Conservation (phyloP, 2,113 vertebrate species). For the Tetraodon nigroviridis region DNA sequence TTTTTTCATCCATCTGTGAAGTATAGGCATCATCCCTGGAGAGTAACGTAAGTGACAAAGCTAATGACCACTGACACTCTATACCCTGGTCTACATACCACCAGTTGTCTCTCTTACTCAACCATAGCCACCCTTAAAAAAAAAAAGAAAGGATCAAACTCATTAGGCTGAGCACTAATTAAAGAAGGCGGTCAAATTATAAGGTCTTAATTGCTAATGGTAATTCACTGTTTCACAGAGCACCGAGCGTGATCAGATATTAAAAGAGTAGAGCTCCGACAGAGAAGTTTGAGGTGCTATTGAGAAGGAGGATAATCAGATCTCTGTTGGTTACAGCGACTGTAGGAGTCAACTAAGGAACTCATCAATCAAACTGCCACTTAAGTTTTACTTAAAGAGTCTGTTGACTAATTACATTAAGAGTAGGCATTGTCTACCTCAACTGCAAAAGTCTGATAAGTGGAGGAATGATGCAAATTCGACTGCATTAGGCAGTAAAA, state of each 20-base stretch:
- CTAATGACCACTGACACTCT: conserved; percentile 13
- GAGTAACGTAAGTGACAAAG: background rate
- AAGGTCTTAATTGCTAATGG: conserved; percentile 35
- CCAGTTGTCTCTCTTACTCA: background rate
- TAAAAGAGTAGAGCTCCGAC: conserved; percentile 10
- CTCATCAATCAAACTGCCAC: conserved; percentile 37
- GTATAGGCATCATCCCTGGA: too few species aligned
- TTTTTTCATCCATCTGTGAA: too few species aligned
- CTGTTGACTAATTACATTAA: conserved; percentile 44
- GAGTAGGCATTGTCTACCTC: conserved; percentile 27
- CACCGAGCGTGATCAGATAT: conserved; percentile 17
- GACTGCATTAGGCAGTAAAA: background rate
- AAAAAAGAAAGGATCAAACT: conserved; percentile 1
- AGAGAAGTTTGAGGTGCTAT: conserved; percentile 24
- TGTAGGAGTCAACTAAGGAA: conserved; percentile 29
- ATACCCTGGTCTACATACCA: conserved; percentile 14
- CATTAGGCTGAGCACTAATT: conserved; percentile 45
- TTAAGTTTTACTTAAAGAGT: conserved; percentile 53
- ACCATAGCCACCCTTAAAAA: background rate
- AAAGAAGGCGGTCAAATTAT: conserved; percentile 56
- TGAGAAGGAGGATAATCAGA: conserved; percentile 42
- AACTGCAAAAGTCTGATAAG: conserved; percentile 18
- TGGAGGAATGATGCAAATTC: background rate
- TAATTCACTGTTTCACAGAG: conserved; percentile 26
- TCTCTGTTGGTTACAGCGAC: conserved; percentile 41